These are phyloP conservation scores for Philopotamus ludificatus DNA, from an alignment of 1,140 invertebrate genomes.

Conservation along the genomic window DNA sequence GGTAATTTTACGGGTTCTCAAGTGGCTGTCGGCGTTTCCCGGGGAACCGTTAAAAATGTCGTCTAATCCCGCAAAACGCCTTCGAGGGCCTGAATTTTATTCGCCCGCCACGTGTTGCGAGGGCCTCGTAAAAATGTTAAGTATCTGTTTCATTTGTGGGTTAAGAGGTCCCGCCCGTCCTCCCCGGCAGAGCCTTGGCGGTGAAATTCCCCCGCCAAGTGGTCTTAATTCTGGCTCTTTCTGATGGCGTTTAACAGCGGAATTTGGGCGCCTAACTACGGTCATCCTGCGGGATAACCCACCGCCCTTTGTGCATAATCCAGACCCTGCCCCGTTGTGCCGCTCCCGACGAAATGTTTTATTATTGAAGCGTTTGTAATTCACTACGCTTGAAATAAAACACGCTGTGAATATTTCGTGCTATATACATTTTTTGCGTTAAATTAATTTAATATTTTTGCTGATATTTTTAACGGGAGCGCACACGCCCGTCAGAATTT, in stretches of 20 bases:
- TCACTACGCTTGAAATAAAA: too few species aligned
- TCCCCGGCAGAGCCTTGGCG: background rate
- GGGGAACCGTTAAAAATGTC: background rate
- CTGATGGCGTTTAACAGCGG: background rate
- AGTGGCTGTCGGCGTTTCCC: background rate
- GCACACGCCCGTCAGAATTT: too few species aligned
- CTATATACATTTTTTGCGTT: too few species aligned
- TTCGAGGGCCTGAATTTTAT: background rate
- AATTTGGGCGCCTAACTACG: background rate
- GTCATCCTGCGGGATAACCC: background rate
- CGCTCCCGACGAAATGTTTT: too few species aligned
- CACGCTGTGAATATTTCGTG: too few species aligned
- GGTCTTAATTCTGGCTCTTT: background rate
- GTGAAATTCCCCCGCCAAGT: background rate
- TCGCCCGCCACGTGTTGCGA: background rate
- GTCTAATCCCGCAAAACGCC: background rate
- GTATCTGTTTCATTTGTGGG: slow-evolving; percentile 2
- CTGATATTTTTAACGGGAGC: too few species aligned
- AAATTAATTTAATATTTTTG: too few species aligned
- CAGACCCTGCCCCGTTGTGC: too few species aligned
- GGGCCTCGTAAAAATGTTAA: background rate
- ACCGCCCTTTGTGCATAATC: background rate
- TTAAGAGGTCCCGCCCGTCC: background rate
- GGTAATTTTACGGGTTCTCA: too few species aligned
- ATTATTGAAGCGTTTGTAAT: too few species aligned